Conservation (phyloP, 2,113 vertebrate species). For the Aspiorhynchus laticeps region DNA sequence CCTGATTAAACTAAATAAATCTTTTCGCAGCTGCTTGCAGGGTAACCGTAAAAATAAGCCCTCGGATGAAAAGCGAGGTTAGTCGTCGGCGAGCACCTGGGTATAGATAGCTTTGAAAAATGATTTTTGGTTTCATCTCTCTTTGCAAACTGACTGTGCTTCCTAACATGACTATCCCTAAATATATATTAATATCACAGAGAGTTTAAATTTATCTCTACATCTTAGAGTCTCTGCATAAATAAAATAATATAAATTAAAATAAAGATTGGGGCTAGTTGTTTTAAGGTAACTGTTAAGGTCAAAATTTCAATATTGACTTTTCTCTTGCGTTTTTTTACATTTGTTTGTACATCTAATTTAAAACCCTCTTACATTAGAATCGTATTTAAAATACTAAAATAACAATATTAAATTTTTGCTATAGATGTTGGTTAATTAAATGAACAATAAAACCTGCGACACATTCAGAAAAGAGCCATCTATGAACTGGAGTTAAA, state of each 20-base stretch:
- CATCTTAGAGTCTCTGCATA: background rate
- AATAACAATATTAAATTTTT: background rate
- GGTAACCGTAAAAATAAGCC: background rate
- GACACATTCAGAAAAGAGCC: background rate
- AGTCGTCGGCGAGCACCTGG: background rate
- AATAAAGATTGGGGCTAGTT: background rate
- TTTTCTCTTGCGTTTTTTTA: background rate
- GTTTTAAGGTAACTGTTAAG: no score
- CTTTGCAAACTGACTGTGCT: no score
- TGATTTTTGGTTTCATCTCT: background rate
- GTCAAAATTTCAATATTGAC: background rate
- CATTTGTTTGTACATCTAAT: background rate
- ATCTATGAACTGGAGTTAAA: background rate
- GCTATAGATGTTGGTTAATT: background rate
- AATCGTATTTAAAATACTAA: background rate
- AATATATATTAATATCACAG: background rate
- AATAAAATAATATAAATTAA: background rate
- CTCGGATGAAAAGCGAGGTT: background rate
- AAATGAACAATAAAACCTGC: background rate
- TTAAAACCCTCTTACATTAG: background rate
- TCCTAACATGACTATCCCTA: background rate
- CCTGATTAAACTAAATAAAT: slow-evolving; percentile 59
- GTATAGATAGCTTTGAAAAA: slow-evolving; percentile 8
- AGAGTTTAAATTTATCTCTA: background rate
- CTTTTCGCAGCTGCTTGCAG: slow-evolving; percentile 33